phyloP scores from a whole-genome alignment of 1,140 invertebrate genomes.

The Caenorhabditis brenneri region DNA sequence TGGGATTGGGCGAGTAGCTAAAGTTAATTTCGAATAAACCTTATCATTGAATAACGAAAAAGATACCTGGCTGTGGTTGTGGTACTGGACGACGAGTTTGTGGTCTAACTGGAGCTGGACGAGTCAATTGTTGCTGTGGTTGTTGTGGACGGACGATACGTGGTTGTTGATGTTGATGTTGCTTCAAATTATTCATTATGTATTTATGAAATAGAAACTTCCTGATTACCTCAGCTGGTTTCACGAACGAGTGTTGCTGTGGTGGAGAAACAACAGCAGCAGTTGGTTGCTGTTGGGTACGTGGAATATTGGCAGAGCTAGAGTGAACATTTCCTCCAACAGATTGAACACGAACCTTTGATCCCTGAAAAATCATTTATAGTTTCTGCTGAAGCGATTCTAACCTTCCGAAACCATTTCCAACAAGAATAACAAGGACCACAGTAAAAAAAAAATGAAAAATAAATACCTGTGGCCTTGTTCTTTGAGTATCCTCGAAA shows the following conservation, averaged over 20 bases:
- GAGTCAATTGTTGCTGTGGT: constrained; percentile 14
- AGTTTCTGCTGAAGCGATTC: no score
- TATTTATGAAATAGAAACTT: no score
- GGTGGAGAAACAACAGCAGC: background rate
- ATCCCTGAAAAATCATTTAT: no score
- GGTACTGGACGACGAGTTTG: constrained; percentile 15
- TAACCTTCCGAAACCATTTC: no score
- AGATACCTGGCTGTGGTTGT: background rate
- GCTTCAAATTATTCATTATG: no score
- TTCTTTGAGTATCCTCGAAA: constrained; percentile 44
- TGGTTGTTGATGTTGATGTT: background rate
- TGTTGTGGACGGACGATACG: constrained; percentile 10
- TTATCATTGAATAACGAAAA: background rate
- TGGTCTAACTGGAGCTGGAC: constrained; percentile 6
- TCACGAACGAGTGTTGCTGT: constrained; percentile 5
- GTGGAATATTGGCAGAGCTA: constrained; percentile 23
- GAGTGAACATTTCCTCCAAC: constrained; percentile 12
- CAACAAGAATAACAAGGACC: background rate
- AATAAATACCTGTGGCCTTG: constrained; percentile 23
- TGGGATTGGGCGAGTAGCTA: background rate
- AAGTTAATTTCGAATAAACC: background rate
- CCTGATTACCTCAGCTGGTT: background rate
- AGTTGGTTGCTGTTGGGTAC: background rate
- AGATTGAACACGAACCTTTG: background rate
- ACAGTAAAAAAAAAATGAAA: background rate